Base-by-base conservation (phyloP, 2,797 vertebrate species). In the Crax fasciolata region DNA sequence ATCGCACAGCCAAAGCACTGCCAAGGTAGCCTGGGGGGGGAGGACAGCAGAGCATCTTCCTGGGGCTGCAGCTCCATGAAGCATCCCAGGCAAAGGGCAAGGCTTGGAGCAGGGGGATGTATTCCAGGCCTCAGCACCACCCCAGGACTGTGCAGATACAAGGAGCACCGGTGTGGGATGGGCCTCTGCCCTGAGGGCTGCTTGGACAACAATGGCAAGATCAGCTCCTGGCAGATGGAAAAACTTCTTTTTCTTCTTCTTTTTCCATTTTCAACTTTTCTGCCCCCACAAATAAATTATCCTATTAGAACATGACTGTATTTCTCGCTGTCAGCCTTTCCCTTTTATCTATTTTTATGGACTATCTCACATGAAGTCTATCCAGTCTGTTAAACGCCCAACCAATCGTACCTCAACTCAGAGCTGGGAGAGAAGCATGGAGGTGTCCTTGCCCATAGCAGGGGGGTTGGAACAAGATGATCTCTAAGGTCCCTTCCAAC, bases 381-480 rank as follows among this genome's bases (percentile, higher is more conserved):
- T 63, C 90, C 80, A 83, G 66, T 75, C 82, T 39, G 41, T 77
- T 48, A 79, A 71, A 87, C 94, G 90, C 81, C 90, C 95, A 92
- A 89, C 87, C 77, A 65, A 52, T 87, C n/a, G 10, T 76, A 14
- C 51, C 86, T 54, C 57, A 74, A 57, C 87, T 93, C 72, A 38
- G 87, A 87, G 52, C 23, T 5, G 49, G 79, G 96, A 83, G 84
- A 76, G 92, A 85, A 35, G 35, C 35, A 35, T 35, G 35, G 35
- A 35, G 35, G 35, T 35, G 35, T 35, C 35, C 6, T 35, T 35
- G 35, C 35, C 35, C 35, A 35, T 35, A 35, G 35, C 35, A 35
- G 35, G 35, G 35, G 35, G 35, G 35, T 35, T 35, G 35, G 35
- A 35, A 35, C 35, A 35, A 35, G 35, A 35, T 35, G 8, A 35